Base-by-base conservation (phyloP, 2,113 vertebrate species). In the Pelecanoides urinatrix region DNA sequence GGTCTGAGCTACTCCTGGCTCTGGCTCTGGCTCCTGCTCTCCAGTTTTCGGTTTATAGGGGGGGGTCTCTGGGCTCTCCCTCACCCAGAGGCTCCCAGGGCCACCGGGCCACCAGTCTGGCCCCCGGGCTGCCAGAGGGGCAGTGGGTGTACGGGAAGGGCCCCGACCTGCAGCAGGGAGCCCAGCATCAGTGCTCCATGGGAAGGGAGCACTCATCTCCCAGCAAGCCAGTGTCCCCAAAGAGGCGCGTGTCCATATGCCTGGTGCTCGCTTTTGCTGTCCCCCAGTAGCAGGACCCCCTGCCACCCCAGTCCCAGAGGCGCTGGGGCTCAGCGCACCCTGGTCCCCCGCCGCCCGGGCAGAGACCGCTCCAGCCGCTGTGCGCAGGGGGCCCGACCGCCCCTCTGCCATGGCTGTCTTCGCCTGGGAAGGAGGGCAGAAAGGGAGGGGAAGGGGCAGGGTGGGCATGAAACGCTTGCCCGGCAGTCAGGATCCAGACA, bases 341-440 rank as follows among this genome's bases (percentile, higher is more conserved):
- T 4, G 0, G n/a, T 66, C 29, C 38, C 34, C 45, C 2, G 2
- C 11, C 1, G 1, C 17, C 29, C 5, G 2, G 53, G 68, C 68
- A 77, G 56, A 44, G 47, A 45, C 12, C 27, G 13, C 0, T 2
- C 30, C 22, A 55, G 32, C 30, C 1, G 1, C 20, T 13, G 34
- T 6, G 44, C 2, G 27, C 34, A 23, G 25, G n/a, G 62, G 8
- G 16, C 11, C 74, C 1, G 0, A 27, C 16, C 1, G 2, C 30
- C 40, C 19, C 42, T 63, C 44, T 40, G 44, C 19, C 58, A 58
- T 61, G 52, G 26, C 36, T 63, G 50, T 26, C 47, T 7, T 55
- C 25, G 29, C 22, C 40, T 7, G 36, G 59, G 42, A 58, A 59
- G 59, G 26, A 58, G 45, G 36, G 56, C 52, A 58, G 67, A 44